Percentiles rank a stretch among this genome's conserved stretches.
Conservation (phyloP, 2,797 vertebrate genomes). For the Potorous gilbertii region DNA sequence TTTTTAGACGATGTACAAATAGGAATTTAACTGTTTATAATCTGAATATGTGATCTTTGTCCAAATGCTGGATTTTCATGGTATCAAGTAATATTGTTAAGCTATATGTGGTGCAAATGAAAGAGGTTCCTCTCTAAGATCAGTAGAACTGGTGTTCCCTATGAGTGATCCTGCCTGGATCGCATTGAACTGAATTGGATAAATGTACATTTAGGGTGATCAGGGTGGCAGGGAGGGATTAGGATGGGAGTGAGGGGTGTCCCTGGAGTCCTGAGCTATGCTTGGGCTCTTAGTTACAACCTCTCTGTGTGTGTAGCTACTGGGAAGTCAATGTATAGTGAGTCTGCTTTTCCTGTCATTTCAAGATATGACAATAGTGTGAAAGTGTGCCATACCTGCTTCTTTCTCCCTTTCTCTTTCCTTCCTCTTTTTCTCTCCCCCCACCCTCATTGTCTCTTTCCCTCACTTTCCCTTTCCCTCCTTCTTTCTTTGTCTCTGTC, state of each 20-base stretch:
- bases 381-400: neutral
- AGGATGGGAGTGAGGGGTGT: neutral
- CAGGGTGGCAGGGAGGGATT: neutral
- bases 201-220: neutral
- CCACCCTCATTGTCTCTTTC: neutral
- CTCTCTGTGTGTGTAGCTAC: neutral
- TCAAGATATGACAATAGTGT: neutral
- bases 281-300: neutral
- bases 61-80: neutral
- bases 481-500: neutral
- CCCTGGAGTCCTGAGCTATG: neutral
- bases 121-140: neutral
- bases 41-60: neutral
- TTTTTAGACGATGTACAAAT: neutral
- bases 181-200: neutral
- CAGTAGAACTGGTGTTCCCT: neutral
- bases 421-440: neutral
- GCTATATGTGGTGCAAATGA: neutral
- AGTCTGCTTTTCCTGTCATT: neutral
- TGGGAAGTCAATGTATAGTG: neutral
- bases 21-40: neutral
- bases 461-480: neutral
- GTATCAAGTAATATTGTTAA: neutral
- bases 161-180: neutral
- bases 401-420: neutral